Evolutionary conservation across 2,797 vertebrate species (phyloP), one percentile per base, ranked within the genome.

Genomic region (Ibycter americanus): DNA sequence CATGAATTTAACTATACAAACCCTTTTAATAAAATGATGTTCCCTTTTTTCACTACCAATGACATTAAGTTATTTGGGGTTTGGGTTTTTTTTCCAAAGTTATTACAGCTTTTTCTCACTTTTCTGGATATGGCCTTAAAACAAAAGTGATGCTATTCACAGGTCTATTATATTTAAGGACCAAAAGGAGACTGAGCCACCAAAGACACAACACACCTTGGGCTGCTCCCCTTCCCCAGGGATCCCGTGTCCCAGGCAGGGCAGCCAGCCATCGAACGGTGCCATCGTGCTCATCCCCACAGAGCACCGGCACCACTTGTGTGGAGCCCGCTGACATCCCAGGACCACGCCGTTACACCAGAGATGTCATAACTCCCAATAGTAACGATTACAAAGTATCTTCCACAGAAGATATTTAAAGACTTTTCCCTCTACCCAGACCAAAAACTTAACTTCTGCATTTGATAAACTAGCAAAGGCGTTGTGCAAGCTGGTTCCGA

Each of bases 191-290:
- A 29, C 11, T 2, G 22, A 83, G 19, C 9, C 22, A 51, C 47
- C 34, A n/a, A 44, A 32, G 23, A 11, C 17, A 31, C 6, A 66
- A 32, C 7, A 3, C 2, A 3, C n/a, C 62, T 18, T 5, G 4
- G 0, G 2, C 61, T 32, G 40, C 12, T 61, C 58, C 55, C 49
- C 2, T n/a, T 4, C 27, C 25, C 23, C 14, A 40, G 38, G 38
- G 38, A 40, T 40, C 38, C 44, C 6, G 1, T 5, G 14, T 40
- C 61, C 38, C 55, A 27, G 9, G 20, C 52, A 42, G 32, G 29
- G 42, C 13, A 15, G 21, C 16, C 1, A 0, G 49, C 55, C 52
- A n/a, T 8, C 34, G 6, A 36, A 16, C 3, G 3, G 7, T 4
- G 8, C 52, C 70, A 36, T 44, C 3, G 1, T 3, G 42, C 72